Evolutionary conservation across 2,113 vertebrate species (phyloP).

Genomic region (Litocranius walleri): DNA sequence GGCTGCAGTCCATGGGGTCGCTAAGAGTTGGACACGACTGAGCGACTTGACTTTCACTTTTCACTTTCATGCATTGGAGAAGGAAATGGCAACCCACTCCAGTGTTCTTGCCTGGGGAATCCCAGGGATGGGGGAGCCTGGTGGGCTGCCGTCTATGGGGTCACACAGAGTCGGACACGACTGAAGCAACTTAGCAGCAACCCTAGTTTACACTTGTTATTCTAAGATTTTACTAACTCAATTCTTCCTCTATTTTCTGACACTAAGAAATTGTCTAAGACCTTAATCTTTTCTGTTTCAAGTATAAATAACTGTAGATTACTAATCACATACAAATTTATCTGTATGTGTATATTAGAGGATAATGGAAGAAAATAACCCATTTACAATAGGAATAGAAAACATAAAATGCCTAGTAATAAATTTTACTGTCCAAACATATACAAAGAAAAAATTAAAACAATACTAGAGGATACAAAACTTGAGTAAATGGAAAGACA

Average conservation of each 20-base stretch:
- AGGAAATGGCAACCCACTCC: too few relatives aligned
- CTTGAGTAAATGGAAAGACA: not conserved
- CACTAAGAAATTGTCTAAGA: not conserved
- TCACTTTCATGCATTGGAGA: too few relatives aligned
- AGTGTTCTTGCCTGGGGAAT: too few relatives aligned
- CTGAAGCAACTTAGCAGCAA: not conserved
- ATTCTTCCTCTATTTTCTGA: not conserved
- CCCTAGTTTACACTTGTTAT: not conserved
- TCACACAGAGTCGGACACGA: too few relatives aligned
- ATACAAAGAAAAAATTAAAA: not conserved
- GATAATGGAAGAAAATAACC: not conserved
- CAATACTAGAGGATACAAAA: not conserved
- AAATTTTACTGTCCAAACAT: not conserved
- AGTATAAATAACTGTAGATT: not conserved
- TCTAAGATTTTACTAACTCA: slow-evolving; percentile 3
- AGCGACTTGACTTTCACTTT: too few relatives aligned
- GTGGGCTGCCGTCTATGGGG: too few relatives aligned
- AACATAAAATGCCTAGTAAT: not conserved
- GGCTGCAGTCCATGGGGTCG: too few relatives aligned
- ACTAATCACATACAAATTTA: not conserved
- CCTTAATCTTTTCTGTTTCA: not conserved
- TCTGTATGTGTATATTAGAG: not conserved
- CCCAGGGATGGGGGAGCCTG: too few relatives aligned
- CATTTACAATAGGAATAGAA: not conserved
- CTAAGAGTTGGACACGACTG: too few relatives aligned